Conservation (phyloP, 2,888 invertebrate species). For the Plagiodera versicolora region DNA sequence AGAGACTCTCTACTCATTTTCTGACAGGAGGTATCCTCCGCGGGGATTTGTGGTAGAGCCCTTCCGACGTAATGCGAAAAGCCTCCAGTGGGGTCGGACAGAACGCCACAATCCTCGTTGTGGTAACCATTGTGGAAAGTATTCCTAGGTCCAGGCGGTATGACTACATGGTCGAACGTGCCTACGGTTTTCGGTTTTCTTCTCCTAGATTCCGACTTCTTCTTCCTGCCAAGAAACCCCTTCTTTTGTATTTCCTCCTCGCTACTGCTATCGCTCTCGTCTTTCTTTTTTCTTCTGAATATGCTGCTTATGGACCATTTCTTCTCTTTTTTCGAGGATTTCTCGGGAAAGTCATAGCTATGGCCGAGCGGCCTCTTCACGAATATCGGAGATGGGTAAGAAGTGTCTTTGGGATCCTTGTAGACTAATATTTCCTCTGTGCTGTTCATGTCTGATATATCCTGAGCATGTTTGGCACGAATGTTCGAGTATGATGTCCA, state of each 20-base stretch:
- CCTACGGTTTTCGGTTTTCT: conserved; percentile 60
- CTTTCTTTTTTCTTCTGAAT: conserved; percentile 74
- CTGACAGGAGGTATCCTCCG: conserved; percentile 46
- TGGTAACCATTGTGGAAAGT: conserved; percentile 36
- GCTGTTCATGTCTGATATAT: conserved; percentile 47
- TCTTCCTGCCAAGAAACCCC: conserved; percentile 51
- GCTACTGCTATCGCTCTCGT: conserved; percentile 62
- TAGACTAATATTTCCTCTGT: conserved; percentile 47
- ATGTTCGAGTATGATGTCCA: conserved; percentile 53
- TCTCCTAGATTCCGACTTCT: conserved; percentile 55
- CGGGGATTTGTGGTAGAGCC: conserved; percentile 39
- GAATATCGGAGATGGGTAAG: conserved; percentile 45
- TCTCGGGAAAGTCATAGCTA: conserved; percentile 56
- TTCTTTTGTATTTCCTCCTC: conserved; percentile 54
- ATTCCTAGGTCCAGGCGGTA: conserved; percentile 37
- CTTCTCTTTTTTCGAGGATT: conserved; percentile 62
- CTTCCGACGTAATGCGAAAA: conserved; percentile 41
- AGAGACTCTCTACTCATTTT: conserved; percentile 38
- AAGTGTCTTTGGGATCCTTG: conserved; percentile 36
- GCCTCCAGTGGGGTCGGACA: conserved; percentile 61
- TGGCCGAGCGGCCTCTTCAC: conserved; percentile 54
- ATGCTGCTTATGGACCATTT: conserved; percentile 84
- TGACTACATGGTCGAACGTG: conserved; percentile 69
- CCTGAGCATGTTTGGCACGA: conserved; percentile 44
- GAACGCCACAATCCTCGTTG: conserved; percentile 58